Evolutionary conservation across 2,888 invertebrate species (phyloP).

Genomic region (Lasioglossum calceatum): DNA sequence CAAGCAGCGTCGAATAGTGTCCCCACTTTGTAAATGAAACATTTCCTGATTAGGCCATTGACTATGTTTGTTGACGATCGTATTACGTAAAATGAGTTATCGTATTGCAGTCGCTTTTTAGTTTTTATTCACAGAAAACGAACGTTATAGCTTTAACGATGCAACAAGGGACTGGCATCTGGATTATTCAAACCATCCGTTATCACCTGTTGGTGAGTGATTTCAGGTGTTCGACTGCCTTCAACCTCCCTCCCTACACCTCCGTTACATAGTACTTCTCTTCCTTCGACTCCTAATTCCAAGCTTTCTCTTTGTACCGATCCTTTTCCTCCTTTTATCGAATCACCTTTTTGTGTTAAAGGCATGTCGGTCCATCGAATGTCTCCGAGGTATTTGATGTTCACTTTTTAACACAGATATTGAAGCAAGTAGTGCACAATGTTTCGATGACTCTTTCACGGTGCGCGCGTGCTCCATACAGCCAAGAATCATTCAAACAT

Average conservation of each 20-base stretch:
- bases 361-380: conserved; percentile 66
- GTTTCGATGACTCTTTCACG: conserved; percentile 12
- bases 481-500: not conserved
- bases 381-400: conserved; percentile 68
- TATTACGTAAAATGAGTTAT: conserved; percentile 64
- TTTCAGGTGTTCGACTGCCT: conserved; percentile 69
- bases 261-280: conserved; percentile 33
- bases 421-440: conserved; percentile 25
- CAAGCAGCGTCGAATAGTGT: conserved; percentile 12
- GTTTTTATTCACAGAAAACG: conserved; percentile 67
- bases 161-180: conserved; percentile 67
- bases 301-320: conserved; percentile 18
- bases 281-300: conserved; percentile 39
- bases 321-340: conserved; percentile 18
- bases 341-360: conserved; percentile 64
- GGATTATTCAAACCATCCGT: conserved; percentile 63
- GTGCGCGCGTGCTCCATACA: not conserved
- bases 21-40: conserved; percentile 61
- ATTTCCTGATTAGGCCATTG: conserved; percentile 62
- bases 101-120: conserved; percentile 66
- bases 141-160: conserved; percentile 66
- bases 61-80: conserved; percentile 65
- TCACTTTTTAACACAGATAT: conserved; percentile 60
- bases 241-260: conserved; percentile 27
- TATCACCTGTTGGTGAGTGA: conserved; percentile 66